Percentiles rank a stretch among this genome's conserved stretches.
Conservation (phyloP, 2,888 invertebrate species). For the Lutraria lutraria region DNA sequence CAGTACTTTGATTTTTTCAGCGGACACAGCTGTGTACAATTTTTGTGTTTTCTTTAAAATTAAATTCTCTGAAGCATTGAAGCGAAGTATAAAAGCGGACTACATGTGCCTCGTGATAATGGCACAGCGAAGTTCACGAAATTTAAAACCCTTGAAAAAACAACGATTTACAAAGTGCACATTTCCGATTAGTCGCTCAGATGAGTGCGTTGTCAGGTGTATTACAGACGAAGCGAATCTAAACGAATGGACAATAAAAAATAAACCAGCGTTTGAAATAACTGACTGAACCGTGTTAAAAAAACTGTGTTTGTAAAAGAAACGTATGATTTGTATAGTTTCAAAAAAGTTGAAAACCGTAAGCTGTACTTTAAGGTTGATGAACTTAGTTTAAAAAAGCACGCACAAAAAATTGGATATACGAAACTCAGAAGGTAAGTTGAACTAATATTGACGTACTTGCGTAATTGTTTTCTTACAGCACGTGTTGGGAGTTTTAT, state of each 20-base stretch:
- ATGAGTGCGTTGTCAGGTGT: conserved; percentile 15
- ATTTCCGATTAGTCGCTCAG: conserved; percentile 5
- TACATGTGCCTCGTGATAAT: not conserved
- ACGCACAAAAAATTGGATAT: not conserved
- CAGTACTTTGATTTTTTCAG: not conserved
- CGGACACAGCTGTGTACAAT: not conserved
- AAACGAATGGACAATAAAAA: conserved; percentile 1
- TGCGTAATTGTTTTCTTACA: not conserved
- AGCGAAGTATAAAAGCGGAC: not conserved
- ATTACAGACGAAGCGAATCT: not conserved
- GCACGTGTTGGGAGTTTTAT: not conserved
- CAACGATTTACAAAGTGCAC: not conserved
- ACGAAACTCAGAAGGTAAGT: not conserved
- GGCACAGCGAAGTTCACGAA: not conserved
- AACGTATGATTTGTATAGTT: conserved; percentile 20
- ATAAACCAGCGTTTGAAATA: not conserved
- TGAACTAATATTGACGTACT: not conserved
- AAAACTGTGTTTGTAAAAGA: conserved; percentile 9
- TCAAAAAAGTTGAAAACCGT: not conserved
- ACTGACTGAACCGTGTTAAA: not conserved
- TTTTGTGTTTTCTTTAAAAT: not conserved
- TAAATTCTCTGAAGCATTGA: not conserved
- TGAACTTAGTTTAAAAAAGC: not conserved
- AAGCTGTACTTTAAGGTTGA: not conserved
- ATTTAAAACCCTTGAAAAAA: not conserved